Base-by-base conservation (phyloP, 2,113 vertebrate species). In the Nothoprocta perdicaria region DNA sequence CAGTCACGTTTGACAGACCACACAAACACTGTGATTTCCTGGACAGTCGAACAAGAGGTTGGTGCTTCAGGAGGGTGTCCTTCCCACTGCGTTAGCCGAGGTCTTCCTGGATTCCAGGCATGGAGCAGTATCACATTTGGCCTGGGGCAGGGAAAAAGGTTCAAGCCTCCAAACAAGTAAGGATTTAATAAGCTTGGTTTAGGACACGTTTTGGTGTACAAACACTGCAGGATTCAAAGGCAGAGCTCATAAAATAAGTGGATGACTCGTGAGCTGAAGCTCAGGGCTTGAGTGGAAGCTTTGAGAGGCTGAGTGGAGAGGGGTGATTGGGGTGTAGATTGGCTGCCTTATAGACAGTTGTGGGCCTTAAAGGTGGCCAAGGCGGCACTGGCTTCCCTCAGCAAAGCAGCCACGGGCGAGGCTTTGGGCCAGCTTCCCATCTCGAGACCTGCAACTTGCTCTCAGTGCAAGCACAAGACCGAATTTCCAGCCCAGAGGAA, bases 41-140 rank as follows among this genome's bases (percentile, higher is more conserved):
- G 6, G 11, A 31, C 19, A 29, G 73, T 24, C 13, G 23, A 46
- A 23, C 31, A 18, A 48, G 43, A 14, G n/a, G 22, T 19, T 21
- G 9, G 3, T 35, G 55, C 9, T 60, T 41, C 41, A 29, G 43
- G n/a, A 61, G 24, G 5, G 0, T 31, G 6, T 48, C 43, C 33
- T 23, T 38, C 38, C 52, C 15, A 12, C 27, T 9, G 38, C 5
- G 29, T 4, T 8, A 21, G 10, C 21, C 16, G 29, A 11, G 21
- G 10, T 27, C 6, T 33, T 26, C 33, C 33, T 3, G 58, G 58
- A 31, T 29, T 29, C 53, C 9, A 16, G 15, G 53, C 53, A 16
- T 29, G 27, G 26, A 40, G 9, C 2, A 11, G 45, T 4, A 0
- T 48, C 27, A 48, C 4, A 0, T 22, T 16, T 27, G 24, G 57